phyloP scores from a whole-genome alignment of 2,797 vertebrate species.

The Gymnoscopelus braueri region DNA sequence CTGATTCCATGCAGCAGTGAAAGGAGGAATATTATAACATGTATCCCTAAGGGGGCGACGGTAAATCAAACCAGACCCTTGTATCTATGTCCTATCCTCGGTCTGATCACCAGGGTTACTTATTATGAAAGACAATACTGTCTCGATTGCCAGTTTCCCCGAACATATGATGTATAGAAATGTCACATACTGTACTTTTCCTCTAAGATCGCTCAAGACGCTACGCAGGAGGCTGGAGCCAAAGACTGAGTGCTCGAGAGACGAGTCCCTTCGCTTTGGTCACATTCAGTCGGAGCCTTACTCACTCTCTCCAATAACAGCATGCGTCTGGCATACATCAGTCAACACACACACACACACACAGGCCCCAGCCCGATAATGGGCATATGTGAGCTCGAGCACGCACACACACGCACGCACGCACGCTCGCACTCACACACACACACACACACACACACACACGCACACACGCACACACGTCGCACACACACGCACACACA shows the following conservation, averaged over 20 bases:
- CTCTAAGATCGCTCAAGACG: conserved; percentile 18
- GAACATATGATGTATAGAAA: conserved; percentile 19
- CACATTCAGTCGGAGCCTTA: conserved; percentile 20
- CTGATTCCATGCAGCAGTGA: no score
- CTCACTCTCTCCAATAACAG: conserved; percentile 27
- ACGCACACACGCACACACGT: no score
- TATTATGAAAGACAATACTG: conserved; percentile 27
- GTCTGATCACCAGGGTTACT: conserved; percentile 34
- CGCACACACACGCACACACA: no score
- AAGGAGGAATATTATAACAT: no score
- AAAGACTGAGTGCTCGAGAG: conserved; percentile 18
- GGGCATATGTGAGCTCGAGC: background rate
- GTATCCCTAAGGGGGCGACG: background rate
- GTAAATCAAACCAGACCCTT: conserved; percentile 17
- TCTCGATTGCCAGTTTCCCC: conserved; percentile 3
- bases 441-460: no score
- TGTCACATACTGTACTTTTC: conserved; percentile 21
- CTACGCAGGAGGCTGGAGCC: conserved; percentile 9
- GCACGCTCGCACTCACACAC: background rate
- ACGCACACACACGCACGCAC: background rate
- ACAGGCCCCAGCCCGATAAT: background rate
- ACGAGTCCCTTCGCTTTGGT: conserved; percentile 23
- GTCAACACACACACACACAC: conserved; percentile 25
- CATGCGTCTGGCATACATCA: conserved; percentile 38
- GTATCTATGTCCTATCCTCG: conserved; percentile 21